Evolutionary conservation across 2,888 invertebrate species (phyloP).

Genomic region (Ennomos fuscantarius): DNA sequence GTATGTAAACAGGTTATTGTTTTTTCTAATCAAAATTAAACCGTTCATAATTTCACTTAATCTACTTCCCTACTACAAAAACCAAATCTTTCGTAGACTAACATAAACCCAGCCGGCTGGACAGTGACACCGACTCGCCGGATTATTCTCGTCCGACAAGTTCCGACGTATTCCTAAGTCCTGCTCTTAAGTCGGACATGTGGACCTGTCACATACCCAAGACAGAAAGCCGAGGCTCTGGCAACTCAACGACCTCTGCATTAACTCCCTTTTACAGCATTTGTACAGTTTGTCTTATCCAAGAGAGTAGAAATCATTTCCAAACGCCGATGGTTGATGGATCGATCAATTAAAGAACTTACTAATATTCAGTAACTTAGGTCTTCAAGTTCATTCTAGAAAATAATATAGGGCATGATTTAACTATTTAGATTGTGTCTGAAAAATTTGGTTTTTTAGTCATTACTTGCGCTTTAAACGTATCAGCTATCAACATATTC

Average conservation of each 20-base stretch:
- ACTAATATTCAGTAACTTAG: too few relatives aligned
- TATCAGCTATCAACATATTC: conserved; percentile 29
- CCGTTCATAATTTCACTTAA: neutral
- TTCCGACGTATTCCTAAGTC: conserved; percentile 24
- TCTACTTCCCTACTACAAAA: neutral
- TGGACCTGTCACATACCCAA: conserved; percentile 21
- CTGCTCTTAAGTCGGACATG: conserved; percentile 11
- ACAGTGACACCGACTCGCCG: conserved; percentile 8
- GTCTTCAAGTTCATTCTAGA: too few relatives aligned
- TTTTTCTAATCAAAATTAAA: neutral
- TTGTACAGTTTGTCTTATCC: neutral
- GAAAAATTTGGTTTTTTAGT: too few relatives aligned
- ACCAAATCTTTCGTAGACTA: neutral
- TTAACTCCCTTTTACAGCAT: conserved; percentile 16
- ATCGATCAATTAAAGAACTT: too few relatives aligned
- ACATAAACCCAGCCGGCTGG: conserved; percentile 12
- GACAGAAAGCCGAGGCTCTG: conserved; percentile 16
- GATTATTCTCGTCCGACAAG: conserved; percentile 23
- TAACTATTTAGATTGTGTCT: too few relatives aligned
- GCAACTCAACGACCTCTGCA: conserved; percentile 3
- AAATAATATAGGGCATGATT: too few relatives aligned
- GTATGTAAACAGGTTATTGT: too few relatives aligned
- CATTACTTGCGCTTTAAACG: conserved; percentile 14
- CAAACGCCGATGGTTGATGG: too few relatives aligned
- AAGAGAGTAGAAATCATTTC: too few relatives aligned